phyloP scores from a whole-genome alignment of 2,113 vertebrate genomes.

The Carassius carassius region DNA sequence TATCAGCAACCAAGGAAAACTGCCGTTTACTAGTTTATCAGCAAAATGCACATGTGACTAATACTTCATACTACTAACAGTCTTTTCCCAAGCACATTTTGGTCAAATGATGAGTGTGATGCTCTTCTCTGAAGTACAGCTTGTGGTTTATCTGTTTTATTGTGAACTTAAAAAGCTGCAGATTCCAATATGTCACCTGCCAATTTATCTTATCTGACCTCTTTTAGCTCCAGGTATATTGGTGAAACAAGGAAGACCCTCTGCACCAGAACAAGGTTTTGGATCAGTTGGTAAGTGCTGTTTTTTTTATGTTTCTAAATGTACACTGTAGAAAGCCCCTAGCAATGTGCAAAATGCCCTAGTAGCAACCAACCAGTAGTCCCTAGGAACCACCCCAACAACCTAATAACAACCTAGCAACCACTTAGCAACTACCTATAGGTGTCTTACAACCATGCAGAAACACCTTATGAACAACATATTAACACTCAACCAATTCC shows the following conservation, averaged over 20 bases:
- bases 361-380: neutral
- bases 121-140: neutral
- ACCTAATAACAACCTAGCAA: neutral
- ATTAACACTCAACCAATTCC: neutral
- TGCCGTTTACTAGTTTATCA: constrained; percentile 14
- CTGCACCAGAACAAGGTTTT: constrained; percentile 74
- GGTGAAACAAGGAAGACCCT: constrained; percentile 77
- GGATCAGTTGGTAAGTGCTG: constrained; percentile 81
- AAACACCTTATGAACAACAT: neutral
- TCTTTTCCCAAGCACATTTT: neutral
- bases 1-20: constrained; percentile 27
- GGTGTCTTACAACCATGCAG: too few species aligned
- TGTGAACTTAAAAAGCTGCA: neutral
- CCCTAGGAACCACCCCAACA: neutral
- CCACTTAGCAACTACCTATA: neutral
- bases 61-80: neutral
- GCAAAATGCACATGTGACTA: constrained; percentile 4
- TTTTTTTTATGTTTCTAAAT: constrained; percentile 1
- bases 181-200: neutral
- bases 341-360: neutral
- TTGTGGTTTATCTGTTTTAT: neutral
- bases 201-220: constrained; percentile 30
- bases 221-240: constrained; percentile 82
- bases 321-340: too few species aligned
- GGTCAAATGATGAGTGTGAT: neutral